phyloP scores from a whole-genome alignment of 2,797 vertebrate genomes.

The Lemur catta region DNA sequence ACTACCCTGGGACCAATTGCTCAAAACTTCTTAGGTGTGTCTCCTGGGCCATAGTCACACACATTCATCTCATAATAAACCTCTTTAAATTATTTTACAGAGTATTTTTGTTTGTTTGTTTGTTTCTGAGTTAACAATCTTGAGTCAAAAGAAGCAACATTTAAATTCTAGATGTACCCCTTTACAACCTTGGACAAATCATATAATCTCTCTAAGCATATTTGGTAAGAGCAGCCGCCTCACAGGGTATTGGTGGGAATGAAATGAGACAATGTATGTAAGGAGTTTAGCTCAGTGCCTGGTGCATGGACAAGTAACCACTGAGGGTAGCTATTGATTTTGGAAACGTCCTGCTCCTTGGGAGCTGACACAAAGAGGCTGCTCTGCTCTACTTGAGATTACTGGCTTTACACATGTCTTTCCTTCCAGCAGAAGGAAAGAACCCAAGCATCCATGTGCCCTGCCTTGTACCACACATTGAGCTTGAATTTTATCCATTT shows the following conservation, averaged over 20 bases:
- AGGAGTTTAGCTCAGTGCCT: not conserved
- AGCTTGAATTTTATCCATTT: not conserved
- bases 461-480: not conserved
- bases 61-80: no score
- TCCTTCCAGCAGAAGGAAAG: not conserved
- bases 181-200: not conserved
- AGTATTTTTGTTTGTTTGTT: no score
- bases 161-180: not conserved
- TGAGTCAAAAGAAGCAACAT: not conserved
- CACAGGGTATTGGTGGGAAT: not conserved
- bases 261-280: not conserved
- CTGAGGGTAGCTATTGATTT: not conserved
- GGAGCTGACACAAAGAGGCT: not conserved
- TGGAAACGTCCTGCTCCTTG: not conserved
- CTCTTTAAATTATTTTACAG: no score
- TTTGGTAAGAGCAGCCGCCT: not conserved
- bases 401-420: not conserved
- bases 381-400: not conserved
- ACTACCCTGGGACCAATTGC: no score
- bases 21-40: no score
- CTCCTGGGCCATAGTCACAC: no score
- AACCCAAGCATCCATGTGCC: accelerated
- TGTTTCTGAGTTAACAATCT: not conserved
- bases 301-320: not conserved
- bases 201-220: not conserved